Base-by-base conservation (phyloP, 2,888 invertebrate genomes). In the Lutraria lutraria region DNA sequence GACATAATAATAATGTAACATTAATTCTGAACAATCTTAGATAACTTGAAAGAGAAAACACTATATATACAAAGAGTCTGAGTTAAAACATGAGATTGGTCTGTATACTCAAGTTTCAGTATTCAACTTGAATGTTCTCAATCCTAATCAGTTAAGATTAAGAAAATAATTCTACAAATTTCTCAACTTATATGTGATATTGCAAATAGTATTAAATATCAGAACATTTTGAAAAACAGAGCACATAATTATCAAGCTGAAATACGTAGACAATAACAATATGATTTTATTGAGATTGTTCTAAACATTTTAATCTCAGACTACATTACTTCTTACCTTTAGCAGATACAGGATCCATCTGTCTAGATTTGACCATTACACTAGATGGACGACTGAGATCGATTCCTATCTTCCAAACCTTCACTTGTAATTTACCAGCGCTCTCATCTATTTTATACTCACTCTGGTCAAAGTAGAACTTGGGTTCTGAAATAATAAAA, bases 401-500 rank as follows among this genome's bases (percentile, higher is more conserved):
- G 31, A 96, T 95, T 12, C 97, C 96, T 0, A 95, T 95, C 60
- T 96, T 94, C 95, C 94, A 94, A 6, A 97, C 95, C 52, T 93
- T 93, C 10, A 97, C 95, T 91, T 96, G 95, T 56, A 96, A 88
- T 60, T 93, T 94, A 10, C 96, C 95, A 53, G 93, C 95, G 90
- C 95, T 95, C 93, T 97, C 97, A 89, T 96, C 96, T 16, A 96
- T 96, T 19, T 89, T 82, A 88, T 96, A 96, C 53, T 93, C 92
- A 1, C 93, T 85, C 53, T 94, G 93, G 56, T 95, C 96, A 90
- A 96, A 96, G 93, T 95, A 96, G 88, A 96, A 94, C n/a, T 94
- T 93, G 6, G 96, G 96, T 63, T 95, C 96, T 96, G 95, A 84
- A 95, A 94, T n/a, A 0, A 85, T 12, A 68, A 68, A 21, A 25